Base-by-base conservation (phyloP, 2,797 vertebrate species). In the Arrhamphus sclerolepis region DNA sequence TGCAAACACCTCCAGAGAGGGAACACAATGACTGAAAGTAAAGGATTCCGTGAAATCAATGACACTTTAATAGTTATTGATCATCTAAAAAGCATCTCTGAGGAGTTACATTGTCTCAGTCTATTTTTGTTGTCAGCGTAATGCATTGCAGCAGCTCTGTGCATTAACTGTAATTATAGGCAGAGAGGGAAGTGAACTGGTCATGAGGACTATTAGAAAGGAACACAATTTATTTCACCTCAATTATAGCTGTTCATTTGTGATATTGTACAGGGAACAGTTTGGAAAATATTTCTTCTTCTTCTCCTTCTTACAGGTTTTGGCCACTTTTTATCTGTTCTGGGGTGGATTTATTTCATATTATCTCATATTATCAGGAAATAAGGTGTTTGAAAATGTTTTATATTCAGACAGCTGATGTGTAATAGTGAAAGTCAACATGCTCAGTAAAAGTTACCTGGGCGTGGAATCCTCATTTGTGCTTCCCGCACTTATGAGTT, bases 21-120 rank as follows among this genome's bases (percentile, higher is more conserved):
- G 17, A 50, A 13, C 1, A 31, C 53, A 73, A 7, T 38, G 13
- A 48, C 54, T 51, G 22, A 28, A 75, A 61, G 49, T 60, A 22
- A 70, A 70, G 74, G 59, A 79, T 81, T 71, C 62, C 40, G 34
- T 59, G 3, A 5, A 85, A 87, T 86, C 78, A 78, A 73, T 82
- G 53, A 42, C 41, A 49, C 60, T 65, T 59, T 61, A 68, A 70
- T 72, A 66, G 26, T 61, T 50, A 87, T 80, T 62, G 84, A 87
- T 73, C 59, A 43, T 31, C 48, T 55, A 61, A 78, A 82, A 86
- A 74, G 71, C 62, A 50, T 39, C 48, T 55, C 7, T 51, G 28
- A 24, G 62, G 56, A 57, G 49, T 41, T 16, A 21, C 64, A 71
- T 77, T 62, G 67, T 77, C 63, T 76, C 46, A 16, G 62, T 44